Percentiles rank a stretch among this genome's conserved stretches.
Conservation (phyloP, 2,797 vertebrate species). For the Sciaenops ocellatus region DNA sequence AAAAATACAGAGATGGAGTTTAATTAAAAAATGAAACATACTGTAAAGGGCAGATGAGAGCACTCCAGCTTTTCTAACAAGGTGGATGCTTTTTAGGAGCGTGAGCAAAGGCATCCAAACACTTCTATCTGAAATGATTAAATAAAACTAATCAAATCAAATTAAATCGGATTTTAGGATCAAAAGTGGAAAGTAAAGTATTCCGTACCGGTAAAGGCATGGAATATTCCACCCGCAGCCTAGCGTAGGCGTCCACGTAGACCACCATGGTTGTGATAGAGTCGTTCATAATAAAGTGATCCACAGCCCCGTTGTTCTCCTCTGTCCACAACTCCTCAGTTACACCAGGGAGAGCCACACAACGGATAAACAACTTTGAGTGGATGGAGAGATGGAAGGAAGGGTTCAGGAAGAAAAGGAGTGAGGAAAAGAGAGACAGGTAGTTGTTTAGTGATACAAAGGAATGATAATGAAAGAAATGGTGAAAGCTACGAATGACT, state of each 20-base stretch:
- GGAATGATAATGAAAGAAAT: background rate
- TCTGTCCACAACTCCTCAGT: constrained; percentile 82
- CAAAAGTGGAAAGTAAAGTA: background rate
- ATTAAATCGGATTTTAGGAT: background rate
- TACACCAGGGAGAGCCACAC: constrained; percentile 78
- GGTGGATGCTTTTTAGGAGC: background rate
- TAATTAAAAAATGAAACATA: background rate
- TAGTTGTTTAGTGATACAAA: background rate
- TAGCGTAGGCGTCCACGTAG: constrained; percentile 46
- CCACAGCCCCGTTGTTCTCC: constrained; percentile 80
- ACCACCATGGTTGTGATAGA: constrained; percentile 75
- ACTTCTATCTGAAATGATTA: background rate
- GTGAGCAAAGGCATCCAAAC: background rate
- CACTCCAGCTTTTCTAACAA: background rate
- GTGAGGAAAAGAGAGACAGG: background rate
- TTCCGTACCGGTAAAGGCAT: constrained; percentile 83
- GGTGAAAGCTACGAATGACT: background rate
- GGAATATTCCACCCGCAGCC: constrained; percentile 79
- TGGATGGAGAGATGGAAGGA: constrained; percentile 8
- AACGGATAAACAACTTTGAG: constrained; percentile 73
- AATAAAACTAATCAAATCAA: background rate
- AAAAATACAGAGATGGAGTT: background rate
- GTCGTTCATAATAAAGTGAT: constrained; percentile 83
- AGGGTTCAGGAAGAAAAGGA: background rate
- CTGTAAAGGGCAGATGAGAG: background rate